Base-by-base conservation (phyloP, 23 tunicate species). In the Trididemnum clinides region DNA sequence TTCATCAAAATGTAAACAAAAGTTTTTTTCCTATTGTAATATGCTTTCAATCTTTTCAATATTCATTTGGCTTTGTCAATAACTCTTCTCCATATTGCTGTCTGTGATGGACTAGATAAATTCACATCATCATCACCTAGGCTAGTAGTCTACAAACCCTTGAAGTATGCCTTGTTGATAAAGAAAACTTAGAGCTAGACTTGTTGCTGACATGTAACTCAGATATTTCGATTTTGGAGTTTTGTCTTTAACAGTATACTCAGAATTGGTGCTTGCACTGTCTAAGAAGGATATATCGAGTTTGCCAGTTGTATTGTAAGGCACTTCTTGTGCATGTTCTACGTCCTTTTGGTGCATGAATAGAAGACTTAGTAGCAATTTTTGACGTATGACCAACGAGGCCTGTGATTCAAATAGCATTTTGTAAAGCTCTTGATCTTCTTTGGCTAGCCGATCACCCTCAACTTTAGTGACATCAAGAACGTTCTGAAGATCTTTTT, bases 51-150 rank as follows among this genome's bases (percentile, higher is more conserved):
- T 59, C 3, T 25, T 28, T 15, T 59, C 22, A n/a, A 10, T 59
- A 19, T 59, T n/a, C n/a, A n/a, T n/a, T n/a, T 59, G 20, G 27
- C 25, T 4, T 59, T 59, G 5, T 59, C 66, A 59, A 59, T 59
- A 15, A 59, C 66, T n/a, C 66, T 59, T n/a, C 66, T 59, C 66
- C 66, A 59, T 59, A n/a, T 59, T 59, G 66, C 66, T 19, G 66
- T 59, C 66, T 59, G 66, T n/a, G 66, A 10, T 59, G 66, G 20
- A n/a, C 27, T 59, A 19, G 25, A 28, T 28, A 59, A 59, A 3
- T 59, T 28, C 25, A 59, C 66, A 59, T 28, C 66, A 59, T n/a
- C 66, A n/a, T 59, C 66, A 19, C 27, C 66, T 59, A 59, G 22
- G 22, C 66, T 59, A 19, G 21, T n/a, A n/a, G n/a, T n/a, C n/a